Evolutionary conservation across 2,113 vertebrate genomes (phyloP), one percentile per base, ranked within the genome.

Genomic region (Malaclemys terrapin): DNA sequence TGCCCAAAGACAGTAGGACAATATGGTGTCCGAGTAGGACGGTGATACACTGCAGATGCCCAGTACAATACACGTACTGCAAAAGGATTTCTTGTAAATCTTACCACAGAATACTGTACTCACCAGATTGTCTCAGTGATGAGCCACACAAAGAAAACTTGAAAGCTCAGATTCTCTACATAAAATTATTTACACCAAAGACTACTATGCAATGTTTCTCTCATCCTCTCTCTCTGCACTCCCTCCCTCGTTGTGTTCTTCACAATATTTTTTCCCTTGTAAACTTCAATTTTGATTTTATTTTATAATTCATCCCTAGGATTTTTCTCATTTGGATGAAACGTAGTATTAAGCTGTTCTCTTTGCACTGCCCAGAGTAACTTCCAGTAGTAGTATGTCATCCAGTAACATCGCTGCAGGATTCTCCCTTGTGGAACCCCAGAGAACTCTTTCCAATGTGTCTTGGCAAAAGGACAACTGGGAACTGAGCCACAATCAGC

Each of bases 301-400:
- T 5, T 3, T 42, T 45, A 49, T n/a, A 78, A n/a, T 65, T 49
- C 42, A n/a, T 14, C 52, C 53, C 72, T 91, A 42, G 9, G 42
- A 57, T 91, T 53, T 50, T 78, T 80, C 19, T 1, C 4, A 82
- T 27, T 38, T 54, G 76, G 42, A 53, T 56, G 6, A 42, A 35
- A 62, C 14, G 31, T 20, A 5, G 10, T 38, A 13, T 45, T 57
- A 56, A 45, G 8, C 45, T 56, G 24, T 75, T 83, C 69, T 54
- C 38, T n/a, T 65, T 85, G 38, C 69, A 59, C 3, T 8, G n/a
- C n/a, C 45, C 65, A 1, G 0, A 52, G n/a, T 0, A 0, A 57
- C 42, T 20, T 16, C 50, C 1, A 2, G n/a, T 47, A 91, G n/a
- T 83, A 57, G 5, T 1, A 0, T 13, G 14, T 80, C 83, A 69